Base-by-base conservation (phyloP, 64 coral and sea anemone genomes). In the Pocillopora damicornis region DNA sequence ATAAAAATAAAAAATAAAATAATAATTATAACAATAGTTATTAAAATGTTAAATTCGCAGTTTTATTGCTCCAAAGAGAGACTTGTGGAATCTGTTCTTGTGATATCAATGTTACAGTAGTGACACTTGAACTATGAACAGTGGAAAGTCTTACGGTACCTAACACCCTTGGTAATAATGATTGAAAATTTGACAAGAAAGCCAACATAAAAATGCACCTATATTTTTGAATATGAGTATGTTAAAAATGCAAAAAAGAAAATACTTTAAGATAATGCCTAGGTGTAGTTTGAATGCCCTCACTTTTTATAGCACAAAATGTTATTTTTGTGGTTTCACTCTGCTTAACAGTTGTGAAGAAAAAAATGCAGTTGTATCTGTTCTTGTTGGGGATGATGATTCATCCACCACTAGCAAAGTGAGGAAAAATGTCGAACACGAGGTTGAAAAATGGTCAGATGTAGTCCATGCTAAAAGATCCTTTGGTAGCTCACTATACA, bases 391-490 rank as follows among this genome's bases (percentile, higher is more conserved):
- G 25, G 84, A 75, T 74, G 84, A 87, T 30, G 86, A 87, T 73
- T 74, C 73, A 60, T 75, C 71, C 0, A 87, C 72, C 16, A 60
- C 61, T 2, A 75, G 30, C 13, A 74, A 87, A 58, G 73, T 87
- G 15, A 87, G 58, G 13, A 9, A 87, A 60, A 76, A 17, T 60
- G 86, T 88, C 2, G n/a, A 88, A 0, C 45, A 78, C 13, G 61
- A 88, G 9, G 35, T 78, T 9, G 20, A 62, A 66, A 79, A 88
- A 78, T 78, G 75, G 75, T 78, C 87, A 23, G 87, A 79, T 15
- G 23, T 77, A 22, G 16, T n/a, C 2, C 87, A 88, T 67, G 87
- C 75, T 12, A 88, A 78, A 11, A 76, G 75, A 51, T 35, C 87
- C 4, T 78, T 88, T 63, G 75, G 61, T 16, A 68, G 35, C 4